Evolutionary conservation across 2,113 vertebrate genomes (phyloP).

Genomic region (Planiliza haematocheilus): DNA sequence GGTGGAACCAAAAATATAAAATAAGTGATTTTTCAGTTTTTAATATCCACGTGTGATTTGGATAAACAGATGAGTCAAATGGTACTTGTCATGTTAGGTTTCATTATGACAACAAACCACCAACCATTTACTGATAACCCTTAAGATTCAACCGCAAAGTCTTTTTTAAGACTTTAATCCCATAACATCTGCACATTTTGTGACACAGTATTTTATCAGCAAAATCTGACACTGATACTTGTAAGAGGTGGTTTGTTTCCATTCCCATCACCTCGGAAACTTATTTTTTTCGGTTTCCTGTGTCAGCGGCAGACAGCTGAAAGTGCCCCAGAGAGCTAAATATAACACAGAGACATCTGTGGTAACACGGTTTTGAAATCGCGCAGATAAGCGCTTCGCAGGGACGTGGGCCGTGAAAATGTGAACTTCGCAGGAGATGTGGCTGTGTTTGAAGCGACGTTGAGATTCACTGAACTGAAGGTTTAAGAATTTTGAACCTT

Average conservation of each 20-base stretch:
- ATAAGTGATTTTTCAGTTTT: background rate
- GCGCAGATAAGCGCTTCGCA: slow-evolving; percentile 53
- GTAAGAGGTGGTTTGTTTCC: slow-evolving; percentile 41
- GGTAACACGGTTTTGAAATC: slow-evolving; percentile 55
- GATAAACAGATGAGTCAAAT: slow-evolving; percentile 15
- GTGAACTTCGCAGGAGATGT: slow-evolving; percentile 30
- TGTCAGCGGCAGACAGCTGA: slow-evolving; percentile 35
- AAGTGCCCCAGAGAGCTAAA: slow-evolving; percentile 64
- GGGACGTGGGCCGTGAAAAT: slow-evolving; percentile 48
- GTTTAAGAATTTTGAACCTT: slow-evolving; percentile 28
- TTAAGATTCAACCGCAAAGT: background rate
- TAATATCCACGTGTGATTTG: background rate
- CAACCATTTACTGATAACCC: background rate
- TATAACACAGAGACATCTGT: slow-evolving; percentile 63
- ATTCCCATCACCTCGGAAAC: slow-evolving; percentile 50
- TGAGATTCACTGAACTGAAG: slow-evolving; percentile 22
- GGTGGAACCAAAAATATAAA: background rate
- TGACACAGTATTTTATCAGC: slow-evolving; percentile 13
- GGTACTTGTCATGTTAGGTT: background rate
- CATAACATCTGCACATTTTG: background rate
- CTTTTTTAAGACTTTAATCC: slow-evolving; percentile 1
- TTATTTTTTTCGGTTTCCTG: slow-evolving; percentile 38
- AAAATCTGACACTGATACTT: slow-evolving; percentile 16
- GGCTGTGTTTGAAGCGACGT: slow-evolving; percentile 34
- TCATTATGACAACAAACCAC: slow-evolving; percentile 3